Evolutionary conservation across 2,888 invertebrate species (phyloP), one percentile per base, ranked within the genome.

Genomic region (Sphaerophoria rueppellii): DNA sequence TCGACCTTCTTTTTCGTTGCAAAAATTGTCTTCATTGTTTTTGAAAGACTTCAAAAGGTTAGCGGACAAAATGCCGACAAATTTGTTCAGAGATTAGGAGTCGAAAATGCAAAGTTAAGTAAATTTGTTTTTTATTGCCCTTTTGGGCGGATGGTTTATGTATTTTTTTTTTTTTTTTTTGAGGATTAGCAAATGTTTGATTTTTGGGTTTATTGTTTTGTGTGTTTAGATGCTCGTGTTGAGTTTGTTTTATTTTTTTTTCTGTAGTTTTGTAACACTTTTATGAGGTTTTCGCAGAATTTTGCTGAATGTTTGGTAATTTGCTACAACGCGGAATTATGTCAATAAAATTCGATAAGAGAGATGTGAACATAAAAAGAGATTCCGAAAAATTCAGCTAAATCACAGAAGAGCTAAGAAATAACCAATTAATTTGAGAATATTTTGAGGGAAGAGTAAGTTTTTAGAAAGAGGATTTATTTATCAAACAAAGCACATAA

Each of bases 141-240:
- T 58, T 75, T 75, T 75, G 67, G 74, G 6, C 58, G 52, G 7
- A 65, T 4, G 46, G 32, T 67, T 67, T 65, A 9, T 48, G 0
- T n/a, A 0, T 46, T 48, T 50, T 52, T 24, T 46, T 50, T 37
- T 35, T 67, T 40, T 24, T 40, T 54, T 35, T 67, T 54, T 11
- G 14, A 50, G 57, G 50, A 67, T 78, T 78, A 78, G 72, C 78
- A 73, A 78, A 73, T 73, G 78, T 78, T 78, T 78, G 73, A 60
- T 67, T 72, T 78, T 72, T 57, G 52, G n/a, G 72, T 78, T 65
- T 72, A 72, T 65, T 65, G 65, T 34, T 50, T 77, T 71, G 77
- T 63, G 52, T 60, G 60, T 72, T 72, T 76, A 63, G 61, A 46
- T 50, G 40, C 58, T 46, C 11, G 7, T n/a, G 40, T 72, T 52